A percentile compares a stretch with the other conserved stretches of the same genome.
Conservation (phyloP, 1,140 invertebrate species). For the Ceratina australensis region DNA sequence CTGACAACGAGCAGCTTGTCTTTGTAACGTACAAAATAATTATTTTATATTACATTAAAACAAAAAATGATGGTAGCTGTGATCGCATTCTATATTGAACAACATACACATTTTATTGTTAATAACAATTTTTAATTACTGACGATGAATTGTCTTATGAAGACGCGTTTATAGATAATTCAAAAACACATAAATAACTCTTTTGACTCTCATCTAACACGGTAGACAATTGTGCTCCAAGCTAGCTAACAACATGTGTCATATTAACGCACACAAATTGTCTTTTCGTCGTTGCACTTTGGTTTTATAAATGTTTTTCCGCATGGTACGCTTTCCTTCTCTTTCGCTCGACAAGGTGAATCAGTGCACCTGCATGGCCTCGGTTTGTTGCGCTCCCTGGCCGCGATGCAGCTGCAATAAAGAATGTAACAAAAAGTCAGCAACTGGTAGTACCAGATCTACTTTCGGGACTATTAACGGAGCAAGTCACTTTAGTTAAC, state of each 20-base stretch:
- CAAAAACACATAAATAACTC: no score
- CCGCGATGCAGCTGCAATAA: conserved; percentile 52
- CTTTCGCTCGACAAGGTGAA: conserved; percentile 50
- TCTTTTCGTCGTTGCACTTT: conserved; percentile 32
- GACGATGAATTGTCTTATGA: no score
- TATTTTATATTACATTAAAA: no score
- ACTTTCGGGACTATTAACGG: conserved; percentile 7
- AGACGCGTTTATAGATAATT: no score
- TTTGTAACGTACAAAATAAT: no score
- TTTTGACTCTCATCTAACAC: conserved; percentile 1
- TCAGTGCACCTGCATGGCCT: conserved; percentile 58
- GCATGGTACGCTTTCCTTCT: conserved; percentile 28
- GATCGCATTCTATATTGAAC: no score
- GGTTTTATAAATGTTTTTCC: conserved; percentile 41
- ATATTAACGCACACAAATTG: conserved; percentile 27
- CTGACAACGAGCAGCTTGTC: no score
- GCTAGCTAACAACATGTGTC: conserved; percentile 13
- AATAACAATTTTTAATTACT: no score
- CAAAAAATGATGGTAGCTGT: no score
- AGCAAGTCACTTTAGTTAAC: neutral
- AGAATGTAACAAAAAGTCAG: conserved; percentile 42
- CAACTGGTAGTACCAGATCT: conserved; percentile 36
- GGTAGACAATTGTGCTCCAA: neutral
- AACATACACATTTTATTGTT: no score
- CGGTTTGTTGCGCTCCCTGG: conserved; percentile 36